Percentiles rank a stretch among this genome's conserved stretches.
These are phyloP conservation scores for Chaetodon trifasciatus DNA, from an alignment of 2,797 vertebrate species.

Conservation along the genomic window DNA sequence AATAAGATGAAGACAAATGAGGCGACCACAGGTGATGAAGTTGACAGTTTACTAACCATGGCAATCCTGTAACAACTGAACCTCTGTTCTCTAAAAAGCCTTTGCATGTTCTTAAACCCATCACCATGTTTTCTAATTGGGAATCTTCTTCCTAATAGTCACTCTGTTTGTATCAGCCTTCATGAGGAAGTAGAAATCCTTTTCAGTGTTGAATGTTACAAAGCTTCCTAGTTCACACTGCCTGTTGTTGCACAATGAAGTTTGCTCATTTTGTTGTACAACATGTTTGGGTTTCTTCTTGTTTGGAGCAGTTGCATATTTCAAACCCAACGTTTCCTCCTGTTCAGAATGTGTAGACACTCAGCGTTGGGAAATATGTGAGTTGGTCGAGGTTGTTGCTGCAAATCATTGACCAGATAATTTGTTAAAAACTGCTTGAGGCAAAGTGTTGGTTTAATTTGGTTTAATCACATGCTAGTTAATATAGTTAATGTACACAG, in stretches of 20 bases:
- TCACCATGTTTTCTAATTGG: not conserved
- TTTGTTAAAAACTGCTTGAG: slow-evolving; percentile 1
- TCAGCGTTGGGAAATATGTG: slow-evolving; percentile 27
- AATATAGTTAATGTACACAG: slow-evolving; percentile 21
- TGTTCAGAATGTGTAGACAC: slow-evolving; percentile 19
- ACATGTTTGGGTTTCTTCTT: not conserved
- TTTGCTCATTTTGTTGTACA: not conserved
- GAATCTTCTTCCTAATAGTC: not conserved
- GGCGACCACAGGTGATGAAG: not conserved
- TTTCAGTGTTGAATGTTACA: not conserved
- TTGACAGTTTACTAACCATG: not conserved
- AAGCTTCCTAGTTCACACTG: not conserved
- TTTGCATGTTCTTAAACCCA: not conserved
- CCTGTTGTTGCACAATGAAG: not conserved
- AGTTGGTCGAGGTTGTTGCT: not conserved
- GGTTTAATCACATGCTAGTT: slow-evolving; percentile 10
- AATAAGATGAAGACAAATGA: not conserved
- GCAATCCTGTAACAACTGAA: not conserved
- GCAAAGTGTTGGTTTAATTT: not conserved
- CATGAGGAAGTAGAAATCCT: slow-evolving; percentile 32
- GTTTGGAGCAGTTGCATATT: slow-evolving; percentile 1
- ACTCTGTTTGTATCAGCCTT: not conserved
- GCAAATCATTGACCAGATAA: slow-evolving; percentile 59
- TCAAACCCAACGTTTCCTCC: not conserved
- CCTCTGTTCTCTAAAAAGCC: not conserved